Percentiles rank a stretch among this genome's conserved stretches.
Conservation (phyloP, 2,113 vertebrate genomes). For the Hemiscyllium ocellatum region DNA sequence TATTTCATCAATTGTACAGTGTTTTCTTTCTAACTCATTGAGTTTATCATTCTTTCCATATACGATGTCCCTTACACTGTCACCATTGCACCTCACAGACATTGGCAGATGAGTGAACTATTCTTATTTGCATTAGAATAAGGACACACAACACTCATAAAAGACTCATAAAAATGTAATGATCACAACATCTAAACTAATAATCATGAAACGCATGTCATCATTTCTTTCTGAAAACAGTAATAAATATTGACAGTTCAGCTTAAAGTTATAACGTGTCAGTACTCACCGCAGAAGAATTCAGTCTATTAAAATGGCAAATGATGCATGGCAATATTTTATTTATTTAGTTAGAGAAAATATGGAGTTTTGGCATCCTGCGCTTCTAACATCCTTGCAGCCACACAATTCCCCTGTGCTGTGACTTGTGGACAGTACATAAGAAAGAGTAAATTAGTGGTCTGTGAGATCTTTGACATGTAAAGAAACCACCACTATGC, state of each 20-base stretch:
- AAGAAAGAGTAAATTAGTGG: not conserved
- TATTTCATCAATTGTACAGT: slow-evolving; percentile 45
- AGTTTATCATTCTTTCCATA: not conserved
- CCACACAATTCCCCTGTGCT: not conserved
- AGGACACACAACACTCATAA: not conserved
- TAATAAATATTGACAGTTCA: not conserved
- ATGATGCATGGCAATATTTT: not conserved
- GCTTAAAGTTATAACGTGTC: not conserved
- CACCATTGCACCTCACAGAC: not conserved
- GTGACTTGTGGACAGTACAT: not conserved
- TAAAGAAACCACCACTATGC: not conserved
- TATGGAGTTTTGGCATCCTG: not conserved
- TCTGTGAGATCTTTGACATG: not conserved
- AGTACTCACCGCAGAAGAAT: not conserved
- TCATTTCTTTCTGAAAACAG: not conserved
- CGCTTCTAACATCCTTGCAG: not conserved
- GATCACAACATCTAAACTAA: not conserved
- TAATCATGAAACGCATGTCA: not conserved
- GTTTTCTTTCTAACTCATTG: slow-evolving; percentile 17
- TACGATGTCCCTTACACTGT: not conserved
- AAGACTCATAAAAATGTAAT: not conserved
- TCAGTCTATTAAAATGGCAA: not conserved
- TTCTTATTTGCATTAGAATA: slow-evolving; percentile 14
- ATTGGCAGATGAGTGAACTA: not conserved
- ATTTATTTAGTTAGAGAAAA: not conserved